phyloP scores from a whole-genome alignment of 2,888 invertebrate genomes.

The Netelia inedita region DNA sequence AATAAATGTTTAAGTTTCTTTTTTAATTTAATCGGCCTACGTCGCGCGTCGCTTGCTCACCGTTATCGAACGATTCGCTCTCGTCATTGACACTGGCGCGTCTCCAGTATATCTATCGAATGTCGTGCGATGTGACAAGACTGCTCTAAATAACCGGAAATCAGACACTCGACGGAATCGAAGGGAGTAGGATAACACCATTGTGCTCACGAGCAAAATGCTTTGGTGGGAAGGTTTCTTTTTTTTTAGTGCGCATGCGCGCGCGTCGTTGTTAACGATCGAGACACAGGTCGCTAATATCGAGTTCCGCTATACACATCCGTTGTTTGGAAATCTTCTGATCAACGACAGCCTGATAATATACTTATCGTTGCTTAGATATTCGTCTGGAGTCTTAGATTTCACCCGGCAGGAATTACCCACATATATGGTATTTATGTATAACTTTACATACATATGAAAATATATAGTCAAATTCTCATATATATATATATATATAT shows the following conservation, averaged over 20 bases:
- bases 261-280: neutral
- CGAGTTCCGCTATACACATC: conserved; percentile 79
- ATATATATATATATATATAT: too few relatives aligned
- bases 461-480: neutral
- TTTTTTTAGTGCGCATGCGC: conserved; percentile 77
- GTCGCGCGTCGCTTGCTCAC: neutral
- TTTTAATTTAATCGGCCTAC: neutral
- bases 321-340: conserved; percentile 74
- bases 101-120: conserved; percentile 43
- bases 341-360: neutral
- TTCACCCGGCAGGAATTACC: too few relatives aligned
- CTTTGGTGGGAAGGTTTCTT: conserved; percentile 41
- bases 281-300: conserved; percentile 77
- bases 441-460: too few relatives aligned
- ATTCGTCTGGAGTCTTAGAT: too few relatives aligned
- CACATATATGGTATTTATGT: neutral
- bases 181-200: conserved; percentile 13
- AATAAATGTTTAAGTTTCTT: too few relatives aligned
- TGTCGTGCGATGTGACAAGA: conserved; percentile 56
- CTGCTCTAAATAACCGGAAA: conserved; percentile 76
- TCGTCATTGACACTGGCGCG: conserved; percentile 46
- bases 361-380: too few relatives aligned
- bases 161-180: conserved; percentile 71
- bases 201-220: neutral
- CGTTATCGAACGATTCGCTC: conserved; percentile 12